Evolutionary conservation across 2,113 vertebrate species (phyloP).

Genomic region (Phalacrocorax aristotelis): DNA sequence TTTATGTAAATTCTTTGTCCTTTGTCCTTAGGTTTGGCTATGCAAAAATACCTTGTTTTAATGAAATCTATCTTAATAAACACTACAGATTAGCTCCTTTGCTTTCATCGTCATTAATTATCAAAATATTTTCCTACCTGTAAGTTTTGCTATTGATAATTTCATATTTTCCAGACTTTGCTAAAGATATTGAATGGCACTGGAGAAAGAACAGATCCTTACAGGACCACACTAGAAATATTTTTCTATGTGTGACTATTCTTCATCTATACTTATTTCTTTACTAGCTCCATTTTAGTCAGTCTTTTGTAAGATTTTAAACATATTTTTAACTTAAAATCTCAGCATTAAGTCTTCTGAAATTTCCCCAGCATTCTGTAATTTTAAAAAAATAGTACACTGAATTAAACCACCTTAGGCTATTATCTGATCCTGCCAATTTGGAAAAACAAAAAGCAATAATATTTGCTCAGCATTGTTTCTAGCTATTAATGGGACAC

Average conservation of each 20-base stretch:
- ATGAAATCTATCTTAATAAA: neutral
- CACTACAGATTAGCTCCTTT: neutral
- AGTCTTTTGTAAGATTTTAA: neutral
- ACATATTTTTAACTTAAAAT: neutral
- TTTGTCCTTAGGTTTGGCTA: neutral
- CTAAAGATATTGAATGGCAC: neutral
- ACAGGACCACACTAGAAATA: neutral
- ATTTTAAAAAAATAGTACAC: neutral
- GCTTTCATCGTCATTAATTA: neutral
- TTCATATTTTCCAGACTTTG: neutral
- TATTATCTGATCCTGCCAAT: neutral
- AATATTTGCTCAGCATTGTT: neutral
- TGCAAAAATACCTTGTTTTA: neutral
- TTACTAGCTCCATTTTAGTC: neutral
- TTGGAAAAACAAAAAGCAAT: neutral
- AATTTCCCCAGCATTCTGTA: neutral
- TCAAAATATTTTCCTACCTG: neutral
- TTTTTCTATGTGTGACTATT: neutral
- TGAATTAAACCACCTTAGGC: neutral
- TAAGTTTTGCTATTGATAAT: neutral
- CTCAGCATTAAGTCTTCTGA: neutral
- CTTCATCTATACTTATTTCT: neutral
- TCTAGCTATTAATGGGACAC: neutral
- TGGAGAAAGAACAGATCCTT: neutral
- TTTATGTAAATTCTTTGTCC: neutral